Evolutionary conservation across 1,140 invertebrate species (phyloP).

Genomic region (Monochamus saltuarius): DNA sequence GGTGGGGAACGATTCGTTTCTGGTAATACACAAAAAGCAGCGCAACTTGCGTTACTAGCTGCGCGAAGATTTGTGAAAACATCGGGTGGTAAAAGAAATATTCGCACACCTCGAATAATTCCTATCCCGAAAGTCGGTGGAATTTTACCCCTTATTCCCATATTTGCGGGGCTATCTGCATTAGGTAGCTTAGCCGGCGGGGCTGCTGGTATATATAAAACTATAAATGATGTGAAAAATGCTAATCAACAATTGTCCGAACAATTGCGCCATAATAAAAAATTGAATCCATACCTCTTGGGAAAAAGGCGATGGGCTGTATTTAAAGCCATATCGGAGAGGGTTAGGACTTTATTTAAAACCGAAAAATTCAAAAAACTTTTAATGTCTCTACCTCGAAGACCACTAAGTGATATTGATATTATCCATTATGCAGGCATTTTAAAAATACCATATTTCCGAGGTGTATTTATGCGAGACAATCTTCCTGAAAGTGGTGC

Average conservation of each 20-base stretch:
- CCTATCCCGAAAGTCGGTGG: constrained; percentile 45
- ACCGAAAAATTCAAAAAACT: constrained; percentile 29
- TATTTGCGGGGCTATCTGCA: constrained; percentile 49
- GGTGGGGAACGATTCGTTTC: no score
- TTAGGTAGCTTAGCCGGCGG: constrained; percentile 39
- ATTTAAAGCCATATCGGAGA: constrained; percentile 31
- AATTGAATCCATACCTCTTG: constrained; percentile 25
- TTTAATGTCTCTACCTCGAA: constrained; percentile 32
- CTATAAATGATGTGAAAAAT: constrained; percentile 39
- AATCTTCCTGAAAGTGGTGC: constrained; percentile 36
- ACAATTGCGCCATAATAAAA: no score
- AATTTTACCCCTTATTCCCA: constrained; percentile 47
- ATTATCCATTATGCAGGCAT: constrained; percentile 30
- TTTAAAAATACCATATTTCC: constrained; percentile 39
- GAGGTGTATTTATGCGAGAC: constrained; percentile 48
- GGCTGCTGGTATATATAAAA: constrained; percentile 45
- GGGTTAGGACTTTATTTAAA: not conserved
- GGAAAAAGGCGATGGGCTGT: constrained; percentile 40
- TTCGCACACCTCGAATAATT: constrained; percentile 39
- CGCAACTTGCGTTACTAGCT: not conserved
- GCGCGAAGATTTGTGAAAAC: constrained; percentile 24
- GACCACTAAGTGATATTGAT: constrained; percentile 34
- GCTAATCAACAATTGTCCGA: constrained; percentile 24
- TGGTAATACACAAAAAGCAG: no score
- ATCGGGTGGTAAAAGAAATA: constrained; percentile 20